These are phyloP conservation scores for Acrobasis consociella DNA, from an alignment of 2,888 invertebrate genomes.

Conservation along the genomic window DNA sequence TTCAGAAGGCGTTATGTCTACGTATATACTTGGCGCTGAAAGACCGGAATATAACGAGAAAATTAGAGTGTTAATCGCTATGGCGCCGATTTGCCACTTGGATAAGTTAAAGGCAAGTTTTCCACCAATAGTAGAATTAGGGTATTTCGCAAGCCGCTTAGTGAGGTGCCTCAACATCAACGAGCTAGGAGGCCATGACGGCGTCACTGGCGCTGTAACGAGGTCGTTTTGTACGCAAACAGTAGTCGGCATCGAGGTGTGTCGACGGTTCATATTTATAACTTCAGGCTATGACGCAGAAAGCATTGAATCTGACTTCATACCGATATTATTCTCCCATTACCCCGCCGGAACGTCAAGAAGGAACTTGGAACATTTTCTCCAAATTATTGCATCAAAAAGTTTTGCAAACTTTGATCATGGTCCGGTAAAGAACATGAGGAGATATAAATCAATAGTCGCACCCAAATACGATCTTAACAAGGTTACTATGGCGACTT, in stretches of 20 bases:
- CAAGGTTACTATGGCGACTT: not conserved
- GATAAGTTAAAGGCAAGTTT: not conserved
- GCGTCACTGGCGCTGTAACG: not conserved
- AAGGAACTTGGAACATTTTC: slow-evolving; percentile 48
- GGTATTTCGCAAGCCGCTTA: not conserved
- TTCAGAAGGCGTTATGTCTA: slow-evolving; percentile 84
- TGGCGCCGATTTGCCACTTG: slow-evolving; percentile 72
- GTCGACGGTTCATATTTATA: not conserved
- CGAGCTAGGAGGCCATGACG: not conserved
- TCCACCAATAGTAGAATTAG: not conserved
- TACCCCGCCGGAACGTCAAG: slow-evolving; percentile 50
- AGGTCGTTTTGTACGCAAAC: not conserved
- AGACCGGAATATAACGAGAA: slow-evolving; percentile 81
- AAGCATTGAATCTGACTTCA: slow-evolving; percentile 32
- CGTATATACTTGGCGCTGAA: slow-evolving; percentile 75
- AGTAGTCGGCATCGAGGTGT: not conserved
- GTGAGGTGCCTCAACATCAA: not conserved
- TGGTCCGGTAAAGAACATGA: slow-evolving; percentile 26
- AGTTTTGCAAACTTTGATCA: slow-evolving; percentile 52
- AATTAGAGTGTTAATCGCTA: slow-evolving; percentile 67
- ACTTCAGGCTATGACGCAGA: not conserved
- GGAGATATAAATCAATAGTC: not conserved
- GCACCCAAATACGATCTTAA: not conserved
- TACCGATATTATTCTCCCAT: slow-evolving; percentile 38
- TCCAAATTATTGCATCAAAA: slow-evolving; percentile 40